Conservation (phyloP, 2,113 vertebrate species). For the Oreotragus oreotragus region DNA sequence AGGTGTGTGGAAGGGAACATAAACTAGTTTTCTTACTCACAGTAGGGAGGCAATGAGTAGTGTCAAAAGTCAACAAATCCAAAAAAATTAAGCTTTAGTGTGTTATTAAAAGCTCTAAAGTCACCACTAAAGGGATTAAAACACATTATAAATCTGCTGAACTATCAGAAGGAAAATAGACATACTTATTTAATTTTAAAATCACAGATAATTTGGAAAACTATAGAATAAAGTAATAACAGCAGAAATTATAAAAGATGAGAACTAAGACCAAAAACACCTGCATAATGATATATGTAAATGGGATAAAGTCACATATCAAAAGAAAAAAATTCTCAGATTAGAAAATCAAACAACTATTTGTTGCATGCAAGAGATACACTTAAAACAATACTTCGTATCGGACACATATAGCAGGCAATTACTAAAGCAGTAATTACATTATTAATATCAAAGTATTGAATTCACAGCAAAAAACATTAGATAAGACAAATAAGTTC, state of each 20-base stretch:
- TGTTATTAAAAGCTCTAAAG: not conserved
- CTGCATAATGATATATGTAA: not conserved
- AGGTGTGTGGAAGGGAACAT: not conserved
- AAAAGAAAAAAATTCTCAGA: not conserved
- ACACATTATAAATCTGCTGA: not conserved
- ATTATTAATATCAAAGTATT: not conserved
- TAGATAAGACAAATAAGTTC: not conserved
- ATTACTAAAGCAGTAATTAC: not conserved
- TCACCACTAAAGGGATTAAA: not conserved
- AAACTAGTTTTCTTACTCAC: not conserved
- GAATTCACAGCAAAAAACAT: not conserved
- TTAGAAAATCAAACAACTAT: constrained; percentile 22
- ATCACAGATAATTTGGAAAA: not conserved
- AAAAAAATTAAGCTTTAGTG: not conserved
- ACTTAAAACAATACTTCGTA: not conserved
- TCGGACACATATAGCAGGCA: not conserved
- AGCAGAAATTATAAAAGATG: not conserved
- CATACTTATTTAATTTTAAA: not conserved
- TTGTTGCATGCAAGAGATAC: not conserved
- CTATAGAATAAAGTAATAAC: not conserved
- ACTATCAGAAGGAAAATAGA: not conserved
- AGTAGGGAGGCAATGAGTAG: not conserved
- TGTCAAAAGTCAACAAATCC: not conserved
- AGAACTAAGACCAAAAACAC: not conserved
- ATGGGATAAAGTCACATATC: not conserved